Percentiles rank a stretch among this genome's conserved stretches.
Conservation (phyloP, 2,888 invertebrate genomes). For the Eudemis profundana region DNA sequence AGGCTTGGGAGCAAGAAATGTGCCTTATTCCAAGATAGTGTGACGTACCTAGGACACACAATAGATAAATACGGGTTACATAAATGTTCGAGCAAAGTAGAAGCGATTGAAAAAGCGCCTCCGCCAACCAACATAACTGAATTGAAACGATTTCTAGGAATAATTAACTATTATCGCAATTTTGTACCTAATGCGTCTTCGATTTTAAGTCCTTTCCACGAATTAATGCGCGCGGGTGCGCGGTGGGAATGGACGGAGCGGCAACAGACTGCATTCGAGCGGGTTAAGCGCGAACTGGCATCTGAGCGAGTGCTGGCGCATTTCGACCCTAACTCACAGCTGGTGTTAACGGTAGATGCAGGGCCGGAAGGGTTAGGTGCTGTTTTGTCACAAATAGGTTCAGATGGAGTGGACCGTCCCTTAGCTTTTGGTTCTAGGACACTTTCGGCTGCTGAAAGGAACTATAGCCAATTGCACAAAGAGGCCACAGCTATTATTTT, state of each 20-base stretch:
- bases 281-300: background rate
- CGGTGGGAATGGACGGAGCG: conserved; percentile 22
- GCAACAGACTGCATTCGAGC: background rate
- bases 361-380: conserved; percentile 34
- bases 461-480: conserved; percentile 43
- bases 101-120: background rate
- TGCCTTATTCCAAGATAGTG: conserved; percentile 26
- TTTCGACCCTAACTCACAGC: conserved; percentile 6
- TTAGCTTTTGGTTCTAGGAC: conserved; percentile 34
- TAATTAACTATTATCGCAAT: conserved; percentile 27
- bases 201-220: conserved; percentile 17
- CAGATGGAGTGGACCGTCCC: conserved; percentile 18
- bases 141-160: conserved; percentile 27
- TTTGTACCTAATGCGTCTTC: conserved; percentile 24
- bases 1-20: conserved; percentile 15
- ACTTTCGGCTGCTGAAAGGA: conserved; percentile 12
- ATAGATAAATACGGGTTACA: conserved; percentile 8
- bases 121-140: conserved; percentile 11
- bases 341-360: conserved; percentile 2
- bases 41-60: conserved; percentile 35
- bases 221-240: conserved; percentile 15
- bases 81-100: background rate
- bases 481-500: conserved; percentile 43
- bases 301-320: conserved; percentile 24
- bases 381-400: conserved; percentile 22